phyloP scores from a whole-genome alignment of 2,113 vertebrate species.

The Cyprinodon brontotheroides region DNA sequence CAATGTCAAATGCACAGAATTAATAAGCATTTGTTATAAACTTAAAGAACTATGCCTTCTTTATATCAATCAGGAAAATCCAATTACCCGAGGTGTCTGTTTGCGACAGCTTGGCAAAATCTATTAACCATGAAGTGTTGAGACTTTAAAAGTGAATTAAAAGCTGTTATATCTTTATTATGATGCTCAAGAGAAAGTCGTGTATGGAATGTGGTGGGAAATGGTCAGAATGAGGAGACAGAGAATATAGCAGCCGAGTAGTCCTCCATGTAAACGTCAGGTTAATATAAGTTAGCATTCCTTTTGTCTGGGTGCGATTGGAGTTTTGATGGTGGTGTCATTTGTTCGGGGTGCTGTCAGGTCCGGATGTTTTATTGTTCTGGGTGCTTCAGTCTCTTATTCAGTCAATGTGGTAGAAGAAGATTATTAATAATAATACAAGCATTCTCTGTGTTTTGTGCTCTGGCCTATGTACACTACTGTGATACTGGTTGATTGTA shows the following conservation, averaged over 20 bases:
- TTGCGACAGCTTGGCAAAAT: background rate
- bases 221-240: background rate
- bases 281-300: background rate
- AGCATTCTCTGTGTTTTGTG: conserved; percentile 67
- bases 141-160: background rate
- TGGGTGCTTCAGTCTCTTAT: conserved; percentile 71
- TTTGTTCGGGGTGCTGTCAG: conserved; percentile 47
- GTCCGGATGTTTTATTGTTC: conserved; percentile 64
- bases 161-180: background rate
- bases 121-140: background rate
- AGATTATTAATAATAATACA: conserved; percentile 45
- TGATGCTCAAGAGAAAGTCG: no score
- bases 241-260: background rate
- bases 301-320: background rate
- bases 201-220: conserved; percentile 6
- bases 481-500: conserved; percentile 78
- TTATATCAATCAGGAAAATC: background rate
- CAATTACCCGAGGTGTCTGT: background rate
- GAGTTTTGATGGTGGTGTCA: conserved; percentile 12
- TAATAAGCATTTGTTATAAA: background rate
- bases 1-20: no score
- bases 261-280: conserved; percentile 11
- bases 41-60: background rate
- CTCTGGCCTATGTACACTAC: conserved; percentile 58
- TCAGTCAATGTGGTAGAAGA: conserved; percentile 62